phyloP scores from a whole-genome alignment of 2,797 vertebrate species.

The Trematocara caparti region DNA sequence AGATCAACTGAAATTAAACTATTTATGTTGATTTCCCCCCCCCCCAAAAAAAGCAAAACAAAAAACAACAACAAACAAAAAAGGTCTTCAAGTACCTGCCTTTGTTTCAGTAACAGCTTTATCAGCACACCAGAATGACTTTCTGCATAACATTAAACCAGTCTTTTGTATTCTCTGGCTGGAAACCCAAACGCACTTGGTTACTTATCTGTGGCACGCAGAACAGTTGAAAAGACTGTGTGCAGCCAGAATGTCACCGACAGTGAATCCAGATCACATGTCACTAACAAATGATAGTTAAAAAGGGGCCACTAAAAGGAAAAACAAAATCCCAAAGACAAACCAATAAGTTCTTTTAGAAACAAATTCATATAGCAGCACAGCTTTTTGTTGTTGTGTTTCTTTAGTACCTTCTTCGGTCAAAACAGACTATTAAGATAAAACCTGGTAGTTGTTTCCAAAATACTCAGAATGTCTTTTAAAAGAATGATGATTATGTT shows the following conservation, averaged over 20 bases:
- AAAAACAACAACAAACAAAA: not conserved
- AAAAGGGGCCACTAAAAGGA: not conserved
- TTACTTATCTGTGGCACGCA: not conserved
- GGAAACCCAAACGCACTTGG: not conserved
- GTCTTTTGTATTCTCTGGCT: not conserved
- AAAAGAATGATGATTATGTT: not conserved
- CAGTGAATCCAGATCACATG: not conserved
- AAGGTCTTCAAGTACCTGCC: not conserved
- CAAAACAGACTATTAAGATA: not conserved
- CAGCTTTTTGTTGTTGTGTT: not conserved
- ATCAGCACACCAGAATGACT: not conserved
- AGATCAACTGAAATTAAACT: not conserved
- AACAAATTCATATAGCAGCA: not conserved
- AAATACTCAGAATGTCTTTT: not conserved
- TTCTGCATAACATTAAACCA: not conserved
- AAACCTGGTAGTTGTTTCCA: not conserved
- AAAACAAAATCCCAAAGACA: not conserved
- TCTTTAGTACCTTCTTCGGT: not conserved
- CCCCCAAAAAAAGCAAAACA: accelerated
- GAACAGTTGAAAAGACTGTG: not conserved
- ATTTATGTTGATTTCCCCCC: not conserved
- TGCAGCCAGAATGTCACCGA: not conserved
- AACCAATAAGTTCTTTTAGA: not conserved
- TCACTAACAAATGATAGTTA: not conserved
- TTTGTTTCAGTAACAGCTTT: not conserved